Base-by-base conservation (phyloP, 2,113 vertebrate species). In the Ochotona curzoniae region DNA sequence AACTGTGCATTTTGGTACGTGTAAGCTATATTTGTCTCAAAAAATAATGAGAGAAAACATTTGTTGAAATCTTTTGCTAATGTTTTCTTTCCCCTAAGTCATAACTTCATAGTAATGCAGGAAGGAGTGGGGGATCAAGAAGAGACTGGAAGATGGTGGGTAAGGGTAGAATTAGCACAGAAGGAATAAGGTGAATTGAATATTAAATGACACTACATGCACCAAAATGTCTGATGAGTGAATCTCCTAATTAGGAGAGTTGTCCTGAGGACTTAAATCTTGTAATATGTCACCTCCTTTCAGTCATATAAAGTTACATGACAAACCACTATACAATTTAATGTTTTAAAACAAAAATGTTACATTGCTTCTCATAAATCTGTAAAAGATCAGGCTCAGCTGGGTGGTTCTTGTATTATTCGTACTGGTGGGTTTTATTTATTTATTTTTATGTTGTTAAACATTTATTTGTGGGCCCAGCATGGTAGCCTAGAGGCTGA, bases 141-240 rank as follows among this genome's bases (percentile, higher is more conserved):
- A 25, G 32, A 47, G 49, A 70, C 17, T 73, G 35, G 49, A 73
- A 83, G 47, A n/a, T 79, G n/a, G 44, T 83, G 60, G 66, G 61
- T 89, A 67, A 93, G 78, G 35, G 51, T 67, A 44, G 75, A 91
- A 54, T 83, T 63, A 76, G 35, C 70, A 51, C 66, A 75, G 91
- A 86, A 73, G 20, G 44, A 71, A 18, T 23, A 47, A 69, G 54
- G 23, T 61, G 47, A 74, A 67, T 32, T 71, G 60, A 38, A 44
- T 94, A 73, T 66, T 71, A 57, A 85, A 49, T 89, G 61, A 35
- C 38, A 47, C 84, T 66, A 80, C 26, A 38, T 70, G 75, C 26
- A 38, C 66, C 60, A 80, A 38, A 93, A 87, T 21, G 6, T 51
- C 91, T 81, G 57, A 28, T 57, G 71, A 91, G 90, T 87, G 74